phyloP scores from a whole-genome alignment of 2,797 vertebrate genomes.

The Leucoraja ocellata region DNA sequence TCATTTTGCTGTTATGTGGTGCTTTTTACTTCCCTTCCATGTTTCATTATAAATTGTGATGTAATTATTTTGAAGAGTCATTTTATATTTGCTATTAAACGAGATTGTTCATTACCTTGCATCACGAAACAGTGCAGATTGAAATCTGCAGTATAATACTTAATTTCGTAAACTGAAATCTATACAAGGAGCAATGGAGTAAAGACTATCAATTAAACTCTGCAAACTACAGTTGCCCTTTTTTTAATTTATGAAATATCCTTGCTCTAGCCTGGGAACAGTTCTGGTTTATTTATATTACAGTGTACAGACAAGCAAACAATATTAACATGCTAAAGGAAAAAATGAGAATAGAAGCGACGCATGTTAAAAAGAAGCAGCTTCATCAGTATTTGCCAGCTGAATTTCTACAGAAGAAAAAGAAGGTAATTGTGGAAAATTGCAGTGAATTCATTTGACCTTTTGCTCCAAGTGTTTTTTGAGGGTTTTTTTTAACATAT shows the following conservation, averaged over 20 bases:
- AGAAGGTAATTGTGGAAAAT: slow-evolving; percentile 64
- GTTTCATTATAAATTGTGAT: neutral
- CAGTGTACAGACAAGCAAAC: slow-evolving; percentile 91
- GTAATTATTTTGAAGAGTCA: neutral
- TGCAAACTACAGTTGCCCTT: neutral
- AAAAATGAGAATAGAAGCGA: slow-evolving; percentile 93
- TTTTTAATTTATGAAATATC: neutral
- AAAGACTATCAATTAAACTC: neutral
- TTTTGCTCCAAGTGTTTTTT: neutral
- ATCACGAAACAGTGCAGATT: neutral
- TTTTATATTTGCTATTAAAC: neutral
- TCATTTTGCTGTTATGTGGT: neutral
- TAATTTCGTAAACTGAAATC: neutral
- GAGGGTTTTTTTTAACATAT: neutral
- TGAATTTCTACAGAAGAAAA: slow-evolving; percentile 83
- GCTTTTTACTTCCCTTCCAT: neutral
- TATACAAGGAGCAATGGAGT: neutral
- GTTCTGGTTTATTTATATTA: slow-evolving; percentile 36
- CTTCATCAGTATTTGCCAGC: slow-evolving; percentile 86
- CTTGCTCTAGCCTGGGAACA: neutral
- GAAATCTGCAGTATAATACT: neutral
- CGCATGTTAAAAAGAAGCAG: slow-evolving; percentile 89
- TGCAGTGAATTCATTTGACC: slow-evolving; percentile 1
- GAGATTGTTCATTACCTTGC: neutral
- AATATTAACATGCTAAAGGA: slow-evolving; percentile 91